Evolutionary conservation across 2,888 invertebrate genomes (phyloP).

Genomic region (Eupithecia tripunctaria): DNA sequence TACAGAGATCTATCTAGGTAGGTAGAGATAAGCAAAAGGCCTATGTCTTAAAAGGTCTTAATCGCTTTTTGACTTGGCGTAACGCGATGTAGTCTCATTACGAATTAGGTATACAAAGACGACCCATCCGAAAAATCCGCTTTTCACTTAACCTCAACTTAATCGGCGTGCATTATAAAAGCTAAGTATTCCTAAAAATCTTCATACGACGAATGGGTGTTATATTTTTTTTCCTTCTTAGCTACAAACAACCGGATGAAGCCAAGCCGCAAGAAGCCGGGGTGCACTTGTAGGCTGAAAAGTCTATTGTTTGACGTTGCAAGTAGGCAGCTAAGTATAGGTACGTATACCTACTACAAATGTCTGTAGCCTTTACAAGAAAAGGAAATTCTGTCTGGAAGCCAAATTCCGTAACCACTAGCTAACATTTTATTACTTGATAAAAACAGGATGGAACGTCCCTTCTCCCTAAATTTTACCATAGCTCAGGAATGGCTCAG

Average conservation of each 20-base stretch:
- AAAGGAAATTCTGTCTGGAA: constrained; percentile 60
- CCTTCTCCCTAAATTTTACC: constrained; percentile 58
- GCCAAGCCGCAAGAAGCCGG: neutral
- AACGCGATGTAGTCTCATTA: no score
- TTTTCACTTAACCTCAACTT: no score
- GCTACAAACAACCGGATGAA: constrained; percentile 3
- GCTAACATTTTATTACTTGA: constrained; percentile 69
- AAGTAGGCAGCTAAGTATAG: neutral
- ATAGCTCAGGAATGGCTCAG: constrained; percentile 1
- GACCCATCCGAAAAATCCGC: no score
- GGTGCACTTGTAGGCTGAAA: neutral
- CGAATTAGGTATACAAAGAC: no score
- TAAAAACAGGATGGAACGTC: constrained; percentile 64
- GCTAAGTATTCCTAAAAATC: neutral
- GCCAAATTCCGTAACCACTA: constrained; percentile 63
- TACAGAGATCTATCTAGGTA: neutral
- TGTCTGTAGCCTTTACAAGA: constrained; percentile 16
- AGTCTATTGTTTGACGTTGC: neutral
- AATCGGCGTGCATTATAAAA: no score
- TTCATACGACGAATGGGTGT: neutral
- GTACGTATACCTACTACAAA: neutral
- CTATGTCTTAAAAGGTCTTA: no score
- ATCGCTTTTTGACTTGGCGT: no score
- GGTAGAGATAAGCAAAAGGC: no score
- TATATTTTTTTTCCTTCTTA: neutral